Evolutionary conservation across 2,888 invertebrate species (phyloP), one percentile per base, ranked within the genome.

Genomic region (Baccha elongata): DNA sequence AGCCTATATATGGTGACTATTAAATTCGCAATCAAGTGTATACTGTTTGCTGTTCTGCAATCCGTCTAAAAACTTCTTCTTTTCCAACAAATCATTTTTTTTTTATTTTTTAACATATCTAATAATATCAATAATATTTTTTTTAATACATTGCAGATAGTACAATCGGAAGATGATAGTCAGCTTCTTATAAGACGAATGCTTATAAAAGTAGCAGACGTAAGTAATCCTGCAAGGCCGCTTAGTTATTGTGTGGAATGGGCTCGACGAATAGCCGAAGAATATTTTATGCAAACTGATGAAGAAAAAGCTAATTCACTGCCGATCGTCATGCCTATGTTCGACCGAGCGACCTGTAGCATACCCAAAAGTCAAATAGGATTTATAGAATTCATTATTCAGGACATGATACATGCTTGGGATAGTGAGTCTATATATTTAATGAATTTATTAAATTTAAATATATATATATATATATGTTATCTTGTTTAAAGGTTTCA

Each of bases 321-420:
- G 87, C 99, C 99, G 0, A 97, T 99, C 7, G 97, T 99, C 84
- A 99, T 99, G 99, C 98, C 99, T 7, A 96, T 98, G 94, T 99
- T 99, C 91, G 99, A 99, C 91, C 94, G 98, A 80, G 93, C 94
- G 78, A 95, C 96, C 1, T 99, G 99, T 91, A 98, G 98, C 88
- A 97, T 99, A 89, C 98, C 99, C 65, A 97, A 98, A 91, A 98
- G 98, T 78, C 99, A 99, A 92, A 97, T 98, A 87, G 98, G 98
- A 72, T 99, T 99, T 91, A 96, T 98, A 85, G 99, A 99, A 91
- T 98, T 96, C 91, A 99, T 99, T 89, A 98, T 99, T 87, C 96
- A 96, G 87, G 98, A 98, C 88, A 98, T 99, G 97, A 97, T 99
- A 92, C 97, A 98, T 88, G 97, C 97, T 29, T 99, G 98, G 98